Conservation (phyloP, 2,888 invertebrate species). For the Sinotaia quadrata region DNA sequence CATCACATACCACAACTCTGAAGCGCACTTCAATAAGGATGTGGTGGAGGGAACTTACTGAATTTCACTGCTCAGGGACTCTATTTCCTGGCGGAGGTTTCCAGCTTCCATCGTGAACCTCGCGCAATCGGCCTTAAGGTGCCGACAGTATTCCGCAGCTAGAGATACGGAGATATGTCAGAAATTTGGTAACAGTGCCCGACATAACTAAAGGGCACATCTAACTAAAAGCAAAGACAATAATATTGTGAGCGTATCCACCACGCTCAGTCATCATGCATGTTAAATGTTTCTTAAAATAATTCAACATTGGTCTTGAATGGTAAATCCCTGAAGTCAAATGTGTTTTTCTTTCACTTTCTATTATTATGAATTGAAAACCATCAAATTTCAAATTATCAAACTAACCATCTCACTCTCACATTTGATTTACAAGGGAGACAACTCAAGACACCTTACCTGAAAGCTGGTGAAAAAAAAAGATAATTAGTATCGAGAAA, state of each 20-base stretch:
- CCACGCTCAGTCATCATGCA: too few species aligned
- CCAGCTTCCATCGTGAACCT: constrained; percentile 35
- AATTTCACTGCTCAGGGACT: constrained; percentile 42
- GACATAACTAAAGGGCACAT: constrained; percentile 26
- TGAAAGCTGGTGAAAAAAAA: constrained; percentile 19
- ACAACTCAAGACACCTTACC: constrained; percentile 16
- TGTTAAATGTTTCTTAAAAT: too few species aligned
- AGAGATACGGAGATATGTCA: constrained; percentile 45
- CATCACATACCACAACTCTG: constrained; percentile 22
- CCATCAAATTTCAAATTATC: too few species aligned
- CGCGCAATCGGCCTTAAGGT: constrained; percentile 38
- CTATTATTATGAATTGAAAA: too few species aligned
- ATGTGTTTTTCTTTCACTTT: too few species aligned
- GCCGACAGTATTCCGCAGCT: constrained; percentile 43
- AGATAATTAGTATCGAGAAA: background rate
- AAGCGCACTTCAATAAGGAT: constrained; percentile 17
- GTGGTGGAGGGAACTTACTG: constrained; percentile 38
- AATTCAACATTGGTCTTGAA: too few species aligned
- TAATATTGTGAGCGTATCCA: background rate
- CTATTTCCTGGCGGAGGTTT: constrained; percentile 41
- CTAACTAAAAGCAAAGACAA: constrained; percentile 23
- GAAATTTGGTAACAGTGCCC: constrained; percentile 34
- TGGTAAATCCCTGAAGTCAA: too few species aligned
- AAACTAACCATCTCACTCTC: too few species aligned
- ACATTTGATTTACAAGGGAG: constrained; percentile 20